Conservation (phyloP, 2,797 vertebrate genomes). For the Sebastes goodei region DNA sequence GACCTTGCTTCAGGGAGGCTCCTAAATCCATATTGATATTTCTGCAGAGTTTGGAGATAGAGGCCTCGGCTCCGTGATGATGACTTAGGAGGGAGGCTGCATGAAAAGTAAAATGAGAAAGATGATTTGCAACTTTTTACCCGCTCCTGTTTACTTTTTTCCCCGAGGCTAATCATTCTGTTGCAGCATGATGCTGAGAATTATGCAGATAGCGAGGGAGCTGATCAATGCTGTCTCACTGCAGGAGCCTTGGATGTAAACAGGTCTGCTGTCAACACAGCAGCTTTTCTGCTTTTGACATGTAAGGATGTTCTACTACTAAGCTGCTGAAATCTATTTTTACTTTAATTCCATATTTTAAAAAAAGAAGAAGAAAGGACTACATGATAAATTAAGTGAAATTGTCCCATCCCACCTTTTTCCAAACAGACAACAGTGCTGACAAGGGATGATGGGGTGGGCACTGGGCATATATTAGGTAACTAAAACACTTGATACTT, state of each 20-base stretch:
- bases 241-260: slow-evolving; percentile 42
- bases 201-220: slow-evolving; percentile 46
- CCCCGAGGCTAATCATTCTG: slow-evolving; percentile 64
- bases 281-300: slow-evolving; percentile 37
- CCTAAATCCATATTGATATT: slow-evolving; percentile 82
- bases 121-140: slow-evolving; percentile 71
- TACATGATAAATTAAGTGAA: not conserved
- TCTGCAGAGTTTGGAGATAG: slow-evolving; percentile 55
- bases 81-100: slow-evolving; percentile 40
- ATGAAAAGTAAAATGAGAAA: slow-evolving; percentile 57
- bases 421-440: not conserved
- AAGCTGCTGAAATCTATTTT: slow-evolving; percentile 16
- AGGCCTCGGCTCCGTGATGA: slow-evolving; percentile 43
- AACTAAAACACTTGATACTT: not conserved
- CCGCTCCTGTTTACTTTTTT: slow-evolving; percentile 56
- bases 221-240: slow-evolving; percentile 54
- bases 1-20: slow-evolving; percentile 78
- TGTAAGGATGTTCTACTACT: not conserved
- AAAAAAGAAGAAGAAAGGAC: not conserved
- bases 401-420: not conserved
- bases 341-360: not conserved
- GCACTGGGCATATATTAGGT: not conserved
- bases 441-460: not conserved
- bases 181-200: slow-evolving; percentile 50
- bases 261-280: slow-evolving; percentile 41